Base-by-base conservation (phyloP, 2,888 invertebrate species). In the Drosophila antonietae region DNA sequence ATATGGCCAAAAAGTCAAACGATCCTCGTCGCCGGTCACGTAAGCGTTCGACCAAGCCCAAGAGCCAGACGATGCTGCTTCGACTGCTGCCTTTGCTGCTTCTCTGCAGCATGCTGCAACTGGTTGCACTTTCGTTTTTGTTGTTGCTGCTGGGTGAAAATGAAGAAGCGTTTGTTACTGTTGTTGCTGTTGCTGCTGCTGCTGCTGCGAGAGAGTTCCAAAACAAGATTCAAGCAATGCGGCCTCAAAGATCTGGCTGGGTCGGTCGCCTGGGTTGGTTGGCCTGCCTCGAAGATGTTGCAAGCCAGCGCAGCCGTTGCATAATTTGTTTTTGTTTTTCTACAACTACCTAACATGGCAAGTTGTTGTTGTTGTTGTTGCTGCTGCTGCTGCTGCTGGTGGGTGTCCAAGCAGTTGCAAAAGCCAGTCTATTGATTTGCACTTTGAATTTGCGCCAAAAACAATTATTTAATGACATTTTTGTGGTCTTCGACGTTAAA, bases 1-100 rank as follows among this genome's bases (percentile, higher is more conserved):
- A 87, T 89, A 86, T 88, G 85, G 83, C 77, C 77, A 89, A 87
- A 78, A 87, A 86, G 88, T 83, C 83, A 83, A 83, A 87, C 82
- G 85, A 87, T 87, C 84, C 73, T 80, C 82, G 80, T 53, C 68
- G 69, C 58, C 67, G 73, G 72, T 80, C 80, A 86, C 86, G 89
- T 86, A 86, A 86, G 89, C 85, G 82, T 71, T 46, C 70, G 71
- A 75, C 84, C 84, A 88, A 84, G 84, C 88, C 84, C 86, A 84
- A 69, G 73, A 66, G 75, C 61, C 79, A 74, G 78, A 74, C 79
- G 63, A 61, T 33, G 46, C 46, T 46, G 43, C 51, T 55, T 49
- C 55, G 49, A 47, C 39, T 59, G 47, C 20, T 47, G 47, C 23
- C 28, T 5, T 4, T 12, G 53, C 58, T 37, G 44, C 67, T 58